Evolutionary conservation across 2,113 vertebrate species (phyloP).

Genomic region (Hemichromis elongatus): DNA sequence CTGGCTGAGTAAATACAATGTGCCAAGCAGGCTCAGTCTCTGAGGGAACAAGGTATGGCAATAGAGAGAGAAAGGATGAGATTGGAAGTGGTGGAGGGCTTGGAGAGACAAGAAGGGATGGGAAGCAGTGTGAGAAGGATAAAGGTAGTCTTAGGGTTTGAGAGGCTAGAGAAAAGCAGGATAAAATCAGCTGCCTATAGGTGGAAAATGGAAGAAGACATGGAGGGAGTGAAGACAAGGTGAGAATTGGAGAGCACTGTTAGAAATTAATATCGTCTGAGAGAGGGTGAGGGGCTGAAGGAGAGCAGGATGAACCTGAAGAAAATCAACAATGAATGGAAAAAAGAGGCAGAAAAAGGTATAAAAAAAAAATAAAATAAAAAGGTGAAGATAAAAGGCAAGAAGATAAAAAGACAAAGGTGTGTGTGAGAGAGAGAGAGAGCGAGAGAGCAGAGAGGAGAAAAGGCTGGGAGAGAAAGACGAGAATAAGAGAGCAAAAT

Average conservation of each 20-base stretch:
- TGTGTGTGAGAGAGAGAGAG: too few relatives aligned
- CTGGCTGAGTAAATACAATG: slow-evolving; percentile 36
- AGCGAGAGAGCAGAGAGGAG: background rate
- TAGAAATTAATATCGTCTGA: background rate
- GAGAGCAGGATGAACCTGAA: background rate
- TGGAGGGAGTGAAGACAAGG: background rate
- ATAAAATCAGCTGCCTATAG: background rate
- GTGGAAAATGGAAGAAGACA: background rate
- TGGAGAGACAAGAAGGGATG: background rate
- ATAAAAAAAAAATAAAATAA: background rate
- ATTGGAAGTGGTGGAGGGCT: background rate
- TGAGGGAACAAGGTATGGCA: background rate
- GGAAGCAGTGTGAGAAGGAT: background rate
- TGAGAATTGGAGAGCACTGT: background rate
- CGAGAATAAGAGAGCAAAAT: background rate
- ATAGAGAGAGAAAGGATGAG: background rate
- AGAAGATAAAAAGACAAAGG: background rate
- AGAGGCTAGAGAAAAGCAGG: background rate
- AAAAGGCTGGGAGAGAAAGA: background rate
- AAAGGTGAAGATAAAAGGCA: background rate
- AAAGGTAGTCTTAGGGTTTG: background rate
- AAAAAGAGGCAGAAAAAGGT: background rate
- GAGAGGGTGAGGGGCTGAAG: background rate
- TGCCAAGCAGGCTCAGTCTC: slow-evolving; percentile 23
- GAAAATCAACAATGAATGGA: background rate